Percentiles rank a stretch among this genome's conserved stretches.
Evolutionary conservation across 2,113 vertebrate species (phyloP).

Genomic region (Chinchilla lanigera): DNA sequence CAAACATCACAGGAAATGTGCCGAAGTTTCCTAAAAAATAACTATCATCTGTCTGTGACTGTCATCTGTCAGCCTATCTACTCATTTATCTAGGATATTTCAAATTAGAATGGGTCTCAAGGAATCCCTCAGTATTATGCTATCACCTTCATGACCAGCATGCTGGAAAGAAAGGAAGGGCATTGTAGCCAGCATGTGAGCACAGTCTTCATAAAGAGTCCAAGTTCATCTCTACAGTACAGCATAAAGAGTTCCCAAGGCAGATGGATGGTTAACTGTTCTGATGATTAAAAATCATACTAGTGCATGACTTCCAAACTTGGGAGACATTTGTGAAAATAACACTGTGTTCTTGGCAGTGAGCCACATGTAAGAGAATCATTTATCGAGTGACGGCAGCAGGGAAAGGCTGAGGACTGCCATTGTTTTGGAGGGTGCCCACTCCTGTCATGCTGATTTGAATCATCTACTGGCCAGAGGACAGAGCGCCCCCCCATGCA

Average conservation of each 20-base stretch:
- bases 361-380: not conserved
- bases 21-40: not conserved
- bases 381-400: not conserved
- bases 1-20: not conserved
- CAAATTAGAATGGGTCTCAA: not conserved
- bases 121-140: not conserved
- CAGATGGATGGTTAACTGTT: not conserved
- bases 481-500: not conserved
- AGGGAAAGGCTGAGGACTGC: not conserved
- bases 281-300: constrained; percentile 12
- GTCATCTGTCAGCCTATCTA: not conserved
- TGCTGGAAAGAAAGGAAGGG: not conserved
- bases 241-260: not conserved
- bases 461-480: not conserved
- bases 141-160: not conserved
- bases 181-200: not conserved
- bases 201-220: not conserved
- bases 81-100: not conserved
- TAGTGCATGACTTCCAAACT: not conserved
- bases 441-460: not conserved
- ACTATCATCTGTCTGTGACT: not conserved
- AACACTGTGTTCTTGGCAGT: not conserved
- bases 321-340: constrained; percentile 6
- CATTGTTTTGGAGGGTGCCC: not conserved
- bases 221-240: not conserved